Evolutionary conservation across 2,888 invertebrate genomes (phyloP).

Genomic region (Eupithecia insigniata): DNA sequence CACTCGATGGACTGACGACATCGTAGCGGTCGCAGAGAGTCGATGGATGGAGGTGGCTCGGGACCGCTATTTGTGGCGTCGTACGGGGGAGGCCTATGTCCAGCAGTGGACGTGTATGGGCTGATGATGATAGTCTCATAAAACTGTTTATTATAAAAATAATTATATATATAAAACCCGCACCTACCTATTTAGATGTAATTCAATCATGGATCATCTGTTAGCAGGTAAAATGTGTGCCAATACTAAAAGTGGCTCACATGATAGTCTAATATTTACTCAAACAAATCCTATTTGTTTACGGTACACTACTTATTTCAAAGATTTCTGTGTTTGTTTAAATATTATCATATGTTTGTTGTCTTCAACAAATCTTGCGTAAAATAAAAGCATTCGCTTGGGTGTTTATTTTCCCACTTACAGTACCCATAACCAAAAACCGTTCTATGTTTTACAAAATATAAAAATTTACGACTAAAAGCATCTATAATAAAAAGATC

Average conservation of each 20-base stretch:
- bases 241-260: constrained; percentile 28
- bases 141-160: too few species aligned
- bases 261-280: constrained; percentile 30
- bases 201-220: constrained; percentile 1
- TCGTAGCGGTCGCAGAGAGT: too few species aligned
- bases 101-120: too few species aligned
- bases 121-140: too few species aligned
- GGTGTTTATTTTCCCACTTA: constrained; percentile 1
- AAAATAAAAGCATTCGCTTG: constrained; percentile 15
- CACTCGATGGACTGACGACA: too few species aligned
- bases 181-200: not conserved
- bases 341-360: constrained; percentile 33
- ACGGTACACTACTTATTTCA: constrained; percentile 32
- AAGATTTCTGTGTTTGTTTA: constrained; percentile 34
- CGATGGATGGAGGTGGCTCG: too few species aligned
- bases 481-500: not conserved
- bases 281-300: constrained; percentile 32
- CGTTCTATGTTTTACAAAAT: not conserved
- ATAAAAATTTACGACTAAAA: not conserved
- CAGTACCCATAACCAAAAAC: not conserved
- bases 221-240: constrained; percentile 18
- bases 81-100: too few species aligned
- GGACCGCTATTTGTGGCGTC: too few species aligned
- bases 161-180: not conserved
- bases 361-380: constrained; percentile 24